Base-by-base conservation (phyloP, 2,888 invertebrate genomes). In the Diachrysia chrysitis region DNA sequence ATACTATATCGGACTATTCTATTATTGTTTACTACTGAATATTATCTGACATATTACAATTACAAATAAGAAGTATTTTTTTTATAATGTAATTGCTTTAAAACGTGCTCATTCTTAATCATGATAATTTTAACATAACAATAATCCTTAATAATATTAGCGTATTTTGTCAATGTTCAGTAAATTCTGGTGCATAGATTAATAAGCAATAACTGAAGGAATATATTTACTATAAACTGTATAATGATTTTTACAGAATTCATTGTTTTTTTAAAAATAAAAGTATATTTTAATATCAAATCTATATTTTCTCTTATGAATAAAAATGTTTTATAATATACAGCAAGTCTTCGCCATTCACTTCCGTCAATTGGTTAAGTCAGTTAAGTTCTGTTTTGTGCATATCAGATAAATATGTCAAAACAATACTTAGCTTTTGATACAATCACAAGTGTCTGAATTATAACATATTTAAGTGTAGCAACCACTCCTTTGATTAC, bases 111-210 rank as follows among this genome's bases (percentile, higher is more conserved):
- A 72, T 71, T 65, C 55, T 69, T 80, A 76, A 81, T 78, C 79
- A 71, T 79, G 75, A 76, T 74, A 61, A 76, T 77, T 60, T 78
- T 81, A 71, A 69, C 65, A 66, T 68, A 71, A 71, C 68, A 63
- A 73, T 74, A 57, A 68, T 71, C 62, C 59, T 69, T 73, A 66
- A 63, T 78, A 69, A 60, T 70, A 70, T 76, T 71, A 76, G 61
- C 58, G 63, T 79, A 73, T 79, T 77, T 69, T 81, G 75, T 82
- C 77, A 73, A 75, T 79, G 74, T 83, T 80, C 64, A 79, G 78
- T 82, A 88, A 90, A 89, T 90, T 89, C 83, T 84, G 78, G 90
- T 89, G 87, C 78, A 82, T 85, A 84, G 78, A 84, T 83, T 85
- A 86, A 85, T 79, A 84, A 87, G 85, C 87, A 81, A 79, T 85